These are phyloP conservation scores for Drosophila subobscura DNA, from an alignment of 1,140 invertebrate genomes.

Conservation along the genomic window DNA sequence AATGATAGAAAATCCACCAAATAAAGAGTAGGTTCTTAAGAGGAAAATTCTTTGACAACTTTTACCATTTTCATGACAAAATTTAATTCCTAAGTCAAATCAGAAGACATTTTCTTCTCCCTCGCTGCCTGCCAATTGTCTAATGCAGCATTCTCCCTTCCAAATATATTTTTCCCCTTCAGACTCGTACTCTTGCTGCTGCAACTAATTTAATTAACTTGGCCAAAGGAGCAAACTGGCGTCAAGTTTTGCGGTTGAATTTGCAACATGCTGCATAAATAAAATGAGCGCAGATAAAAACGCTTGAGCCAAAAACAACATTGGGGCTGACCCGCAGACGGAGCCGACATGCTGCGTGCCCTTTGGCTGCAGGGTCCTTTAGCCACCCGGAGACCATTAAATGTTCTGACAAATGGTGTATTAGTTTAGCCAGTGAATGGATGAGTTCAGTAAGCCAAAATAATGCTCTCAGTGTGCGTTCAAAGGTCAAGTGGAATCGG, in stretches of 20 bases:
- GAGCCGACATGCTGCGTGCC: not conserved
- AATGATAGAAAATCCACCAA: not conserved
- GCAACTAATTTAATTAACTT: conserved; percentile 65
- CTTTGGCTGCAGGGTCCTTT: conserved; percentile 31
- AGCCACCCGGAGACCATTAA: conserved; percentile 51
- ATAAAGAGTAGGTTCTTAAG: too few relatives aligned
- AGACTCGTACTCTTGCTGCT: not conserved
- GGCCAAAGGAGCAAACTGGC: conserved; percentile 45
- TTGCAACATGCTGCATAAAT: conserved; percentile 69
- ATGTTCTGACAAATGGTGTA: conserved; percentile 60
- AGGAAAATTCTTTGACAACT: too few relatives aligned
- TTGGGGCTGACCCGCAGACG: conserved; percentile 42
- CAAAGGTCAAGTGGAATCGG: not conserved
- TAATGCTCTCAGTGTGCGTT: not conserved
- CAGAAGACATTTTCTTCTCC: not conserved
- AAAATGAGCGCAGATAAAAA: conserved; percentile 64
- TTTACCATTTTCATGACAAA: too few relatives aligned
- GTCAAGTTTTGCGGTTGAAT: conserved; percentile 22
- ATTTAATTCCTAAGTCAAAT: not conserved
- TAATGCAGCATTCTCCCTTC: conserved; percentile 35
- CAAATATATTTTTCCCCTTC: conserved; percentile 1
- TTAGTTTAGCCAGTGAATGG: conserved; percentile 30
- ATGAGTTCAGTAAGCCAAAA: conserved; percentile 2
- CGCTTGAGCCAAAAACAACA: conserved; percentile 29
- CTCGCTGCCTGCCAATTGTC: conserved; percentile 42